Evolutionary conservation across 2,888 invertebrate genomes (phyloP).

Genomic region (Cyclophora punctaria): DNA sequence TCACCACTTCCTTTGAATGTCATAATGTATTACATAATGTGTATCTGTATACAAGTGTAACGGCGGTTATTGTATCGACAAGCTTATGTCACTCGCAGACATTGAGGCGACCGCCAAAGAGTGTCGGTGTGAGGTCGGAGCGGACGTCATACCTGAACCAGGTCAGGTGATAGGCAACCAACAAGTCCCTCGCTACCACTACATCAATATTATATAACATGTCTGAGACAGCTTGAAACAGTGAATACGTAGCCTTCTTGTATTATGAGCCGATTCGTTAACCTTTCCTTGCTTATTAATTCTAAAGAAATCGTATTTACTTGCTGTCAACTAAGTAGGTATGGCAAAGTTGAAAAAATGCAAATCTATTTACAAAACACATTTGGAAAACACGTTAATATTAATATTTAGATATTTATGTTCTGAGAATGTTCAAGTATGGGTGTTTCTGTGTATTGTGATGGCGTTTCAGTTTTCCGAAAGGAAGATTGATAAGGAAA

Average conservation of each 20-base stretch:
- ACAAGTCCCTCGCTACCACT: conserved; percentile 16
- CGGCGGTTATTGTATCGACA: background rate
- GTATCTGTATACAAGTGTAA: no score
- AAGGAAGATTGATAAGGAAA: conserved; percentile 6
- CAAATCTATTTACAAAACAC: no score
- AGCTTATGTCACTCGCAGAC: conserved; percentile 33
- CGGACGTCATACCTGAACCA: conserved; percentile 55
- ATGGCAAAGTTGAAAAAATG: no score
- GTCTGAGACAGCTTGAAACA: conserved; percentile 1
- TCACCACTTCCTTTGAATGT: no score
- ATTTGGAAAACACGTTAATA: no score
- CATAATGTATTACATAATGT: no score
- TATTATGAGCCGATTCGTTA: background rate
- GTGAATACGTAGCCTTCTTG: background rate
- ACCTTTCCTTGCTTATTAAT: background rate
- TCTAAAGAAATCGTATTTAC: background rate
- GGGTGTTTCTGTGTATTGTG: conserved; percentile 9
- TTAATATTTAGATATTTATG: background rate
- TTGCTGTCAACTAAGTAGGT: background rate
- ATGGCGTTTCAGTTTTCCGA: conserved; percentile 13
- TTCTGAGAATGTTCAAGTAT: conserved; percentile 9
- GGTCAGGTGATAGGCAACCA: conserved; percentile 39
- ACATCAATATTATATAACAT: conserved; percentile 18
- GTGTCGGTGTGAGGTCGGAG: conserved; percentile 40
- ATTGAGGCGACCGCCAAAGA: conserved; percentile 25